Evolutionary conservation across 2,797 vertebrate genomes (phyloP).

Genomic region (Alosa sapidissima): DNA sequence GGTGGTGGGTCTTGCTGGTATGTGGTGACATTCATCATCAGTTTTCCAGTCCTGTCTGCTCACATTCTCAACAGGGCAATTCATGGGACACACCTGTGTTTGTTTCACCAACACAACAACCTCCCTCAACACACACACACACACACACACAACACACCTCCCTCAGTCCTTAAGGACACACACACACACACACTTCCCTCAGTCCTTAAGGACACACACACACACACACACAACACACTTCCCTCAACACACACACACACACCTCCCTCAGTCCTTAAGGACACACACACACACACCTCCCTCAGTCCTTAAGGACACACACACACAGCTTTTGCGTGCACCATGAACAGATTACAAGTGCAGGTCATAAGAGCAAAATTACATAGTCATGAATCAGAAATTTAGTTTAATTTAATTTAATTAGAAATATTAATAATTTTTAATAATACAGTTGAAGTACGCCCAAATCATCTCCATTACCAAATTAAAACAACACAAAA

Average conservation of each 20-base stretch:
- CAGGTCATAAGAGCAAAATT: neutral
- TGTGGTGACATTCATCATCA: neutral
- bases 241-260: no score
- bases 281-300: neutral
- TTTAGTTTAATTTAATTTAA: neutral
- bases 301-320: neutral
- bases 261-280: no score
- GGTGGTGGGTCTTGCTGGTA: no score
- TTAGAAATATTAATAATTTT: neutral
- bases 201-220: neutral
- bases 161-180: neutral
- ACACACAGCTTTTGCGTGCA: neutral
- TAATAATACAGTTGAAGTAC: neutral
- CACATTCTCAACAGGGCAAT: constrained; percentile 31
- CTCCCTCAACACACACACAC: no score
- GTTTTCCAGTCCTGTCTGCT: constrained; percentile 16
- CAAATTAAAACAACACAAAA: neutral
- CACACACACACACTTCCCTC: neutral
- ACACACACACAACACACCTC: neutral
- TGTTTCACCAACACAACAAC: neutral
- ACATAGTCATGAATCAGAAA: neutral
- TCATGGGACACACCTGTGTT: neutral
- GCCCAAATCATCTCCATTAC: neutral
- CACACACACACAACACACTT: neutral
- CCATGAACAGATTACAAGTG: no score